These are phyloP conservation scores for Xestia xanthographa DNA, from an alignment of 2,888 invertebrate species.

Conservation along the genomic window DNA sequence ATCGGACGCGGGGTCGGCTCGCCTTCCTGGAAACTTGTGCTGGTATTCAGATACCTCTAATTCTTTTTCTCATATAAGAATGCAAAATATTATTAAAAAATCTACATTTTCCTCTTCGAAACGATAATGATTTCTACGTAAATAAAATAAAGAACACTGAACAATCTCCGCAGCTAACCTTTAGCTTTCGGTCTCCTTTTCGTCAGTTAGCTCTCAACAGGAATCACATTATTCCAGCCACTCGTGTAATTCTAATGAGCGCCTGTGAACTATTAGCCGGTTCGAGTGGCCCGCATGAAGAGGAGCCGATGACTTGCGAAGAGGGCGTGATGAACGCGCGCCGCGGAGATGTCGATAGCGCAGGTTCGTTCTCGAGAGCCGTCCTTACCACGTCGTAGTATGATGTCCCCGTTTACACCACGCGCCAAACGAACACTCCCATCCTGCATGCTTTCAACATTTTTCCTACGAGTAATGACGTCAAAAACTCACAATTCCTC, in stretches of 20 bases:
- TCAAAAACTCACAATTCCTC: constrained; percentile 68
- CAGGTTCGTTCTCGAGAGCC: constrained; percentile 68
- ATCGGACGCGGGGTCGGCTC: constrained; percentile 28
- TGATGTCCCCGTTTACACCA: constrained; percentile 64
- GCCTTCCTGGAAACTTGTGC: constrained; percentile 43
- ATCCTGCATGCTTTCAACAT: constrained; percentile 36
- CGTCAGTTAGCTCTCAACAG: constrained; percentile 36
- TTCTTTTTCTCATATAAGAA: neutral
- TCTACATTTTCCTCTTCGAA: neutral
- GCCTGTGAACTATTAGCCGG: constrained; percentile 70
- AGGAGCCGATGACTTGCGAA: constrained; percentile 74
- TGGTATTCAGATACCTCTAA: constrained; percentile 25
- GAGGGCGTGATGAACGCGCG: constrained; percentile 72
- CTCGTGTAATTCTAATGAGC: constrained; percentile 69
- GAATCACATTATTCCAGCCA: constrained; percentile 58
- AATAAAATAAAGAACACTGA: neutral
- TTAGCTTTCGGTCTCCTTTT: constrained; percentile 10
- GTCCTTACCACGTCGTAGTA: constrained; percentile 65
- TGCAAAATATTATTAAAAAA: neutral
- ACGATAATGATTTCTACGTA: neutral
- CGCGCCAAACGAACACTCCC: constrained; percentile 62
- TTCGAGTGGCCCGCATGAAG: constrained; percentile 67
- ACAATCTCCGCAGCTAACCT: neutral
- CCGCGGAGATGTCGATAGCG: constrained; percentile 76
- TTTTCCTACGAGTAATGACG: constrained; percentile 53